Base-by-base conservation (phyloP, 2,113 vertebrate species). In the Oostethus manadensis region DNA sequence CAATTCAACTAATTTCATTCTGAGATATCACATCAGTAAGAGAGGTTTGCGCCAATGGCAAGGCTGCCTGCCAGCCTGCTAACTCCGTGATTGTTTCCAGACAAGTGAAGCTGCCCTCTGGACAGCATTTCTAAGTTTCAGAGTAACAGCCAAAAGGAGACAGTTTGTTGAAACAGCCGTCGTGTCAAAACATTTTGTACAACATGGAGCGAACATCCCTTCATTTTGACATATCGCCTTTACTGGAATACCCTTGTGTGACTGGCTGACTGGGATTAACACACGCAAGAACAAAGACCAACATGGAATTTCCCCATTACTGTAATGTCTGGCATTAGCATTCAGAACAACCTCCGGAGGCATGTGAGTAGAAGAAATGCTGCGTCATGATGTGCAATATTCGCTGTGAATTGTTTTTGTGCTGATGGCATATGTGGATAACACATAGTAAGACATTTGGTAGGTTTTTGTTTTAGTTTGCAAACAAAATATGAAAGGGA, bases 51-150 rank as follows among this genome's bases (percentile, higher is more conserved):
- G 68, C 66, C 56, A 74, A 73, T 84, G 82, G 84, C 79, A 64
- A 73, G 71, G 69, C 78, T 74, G 77, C 78, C 77, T 84, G 81
- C 85, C 85, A 85, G 78, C 73, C 71, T 69, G 73, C 73, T 79
- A 79, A 83, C 74, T 71, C 67, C 66, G 76, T 88, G 85, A 89
- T 88, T 85, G 84, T 80, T 88, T 86, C 84, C 87, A 89, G 86
- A 81, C 79, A 85, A 83, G 71, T 69, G 66, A 46, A 78, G 83
- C 84, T 87, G 85, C 85, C 85, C 81, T 84, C 71, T 85, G 83
- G 82, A 87, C 77, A 79, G 78, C 78, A 76, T 47, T 68, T 77
- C 77, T 82, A 85, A 73, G 72, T 79, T 84, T 72, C 60, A 51
- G 70, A 85, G 77, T 85, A 86, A 87, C 85, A 77, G 82, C 76